A percentile compares a stretch with the other conserved stretches of the same genome.
Conservation (phyloP, 1,140 invertebrate species). For the Drosophila equinoxialis region DNA sequence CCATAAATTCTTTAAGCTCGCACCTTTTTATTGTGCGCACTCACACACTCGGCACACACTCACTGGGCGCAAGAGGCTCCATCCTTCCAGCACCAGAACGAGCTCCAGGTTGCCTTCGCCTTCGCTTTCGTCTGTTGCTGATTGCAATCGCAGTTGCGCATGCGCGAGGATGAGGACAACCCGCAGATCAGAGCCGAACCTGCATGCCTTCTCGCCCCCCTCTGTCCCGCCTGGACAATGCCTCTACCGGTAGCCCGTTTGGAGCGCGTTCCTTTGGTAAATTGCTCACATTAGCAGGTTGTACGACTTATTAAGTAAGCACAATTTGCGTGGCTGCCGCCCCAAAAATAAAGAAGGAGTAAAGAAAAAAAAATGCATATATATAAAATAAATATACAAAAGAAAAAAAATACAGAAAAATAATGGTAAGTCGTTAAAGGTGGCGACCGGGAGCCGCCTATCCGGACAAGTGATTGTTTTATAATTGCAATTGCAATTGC, state of each 20-base stretch:
- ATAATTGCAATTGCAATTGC: slow-evolving; percentile 83
- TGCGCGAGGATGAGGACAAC: slow-evolving; percentile 65
- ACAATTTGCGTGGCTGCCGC: slow-evolving; percentile 82
- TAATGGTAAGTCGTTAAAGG: slow-evolving; percentile 75
- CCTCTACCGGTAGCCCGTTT: slow-evolving; percentile 33
- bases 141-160: slow-evolving; percentile 72
- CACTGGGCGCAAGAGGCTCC: not conserved
- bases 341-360: slow-evolving; percentile 38
- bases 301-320: slow-evolving; percentile 83
- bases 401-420: slow-evolving; percentile 54
- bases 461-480: slow-evolving; percentile 81
- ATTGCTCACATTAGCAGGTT: slow-evolving; percentile 83
- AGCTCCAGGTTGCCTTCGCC: slow-evolving; percentile 12
- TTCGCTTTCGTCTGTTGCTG: slow-evolving; percentile 39
- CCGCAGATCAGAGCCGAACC: slow-evolving; percentile 39
- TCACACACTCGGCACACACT: slow-evolving; percentile 54
- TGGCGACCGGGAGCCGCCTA: slow-evolving; percentile 76
- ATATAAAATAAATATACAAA: slow-evolving; percentile 11
- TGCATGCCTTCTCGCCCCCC: not conserved
- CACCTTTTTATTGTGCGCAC: slow-evolving; percentile 82
- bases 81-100: not conserved
- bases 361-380: not conserved
- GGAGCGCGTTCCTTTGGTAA: slow-evolving; percentile 78
- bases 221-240: no score
- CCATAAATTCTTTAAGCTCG: slow-evolving; percentile 83